Evolutionary conservation across 2,888 invertebrate species (phyloP).

Genomic region (Vannuccia rotundouncinata): DNA sequence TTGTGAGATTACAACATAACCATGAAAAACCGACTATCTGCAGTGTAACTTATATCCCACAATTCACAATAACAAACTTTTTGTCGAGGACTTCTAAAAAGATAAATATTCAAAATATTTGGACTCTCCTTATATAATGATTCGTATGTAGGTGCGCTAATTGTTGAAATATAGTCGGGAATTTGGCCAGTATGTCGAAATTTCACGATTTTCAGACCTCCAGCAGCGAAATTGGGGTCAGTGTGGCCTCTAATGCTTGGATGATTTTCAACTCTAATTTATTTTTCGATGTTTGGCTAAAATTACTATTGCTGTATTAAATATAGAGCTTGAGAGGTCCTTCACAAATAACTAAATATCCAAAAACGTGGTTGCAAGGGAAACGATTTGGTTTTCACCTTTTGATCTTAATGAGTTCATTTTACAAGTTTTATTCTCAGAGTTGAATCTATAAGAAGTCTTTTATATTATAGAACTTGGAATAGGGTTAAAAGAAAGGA

Average conservation of each 20-base stretch:
- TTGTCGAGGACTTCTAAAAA: neutral
- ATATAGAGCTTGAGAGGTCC: too few species aligned
- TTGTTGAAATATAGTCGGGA: neutral
- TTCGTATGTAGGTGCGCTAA: too few species aligned
- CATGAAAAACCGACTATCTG: neutral
- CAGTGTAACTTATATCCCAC: too few species aligned
- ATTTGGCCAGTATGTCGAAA: neutral
- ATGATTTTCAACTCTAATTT: neutral
- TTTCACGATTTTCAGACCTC: neutral
- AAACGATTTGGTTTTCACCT: too few species aligned
- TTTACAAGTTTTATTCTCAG: neutral
- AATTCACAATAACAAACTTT: neutral
- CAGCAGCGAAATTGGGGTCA: neutral
- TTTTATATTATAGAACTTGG: too few species aligned
- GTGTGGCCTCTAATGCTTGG: neutral
- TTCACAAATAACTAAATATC: too few species aligned
- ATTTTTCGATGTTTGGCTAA: neutral
- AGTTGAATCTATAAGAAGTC: too few species aligned
- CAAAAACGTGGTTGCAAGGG: too few species aligned
- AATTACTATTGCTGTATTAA: too few species aligned
- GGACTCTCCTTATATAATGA: neutral
- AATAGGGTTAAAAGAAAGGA: too few species aligned
- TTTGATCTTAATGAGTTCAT: slow-evolving; percentile 9
- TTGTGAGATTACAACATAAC: neutral
- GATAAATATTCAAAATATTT: too few species aligned